Percentiles rank a stretch among this genome's conserved stretches.
phyloP scores from a whole-genome alignment of 2,113 vertebrate genomes.

The Carlito syrichta region DNA sequence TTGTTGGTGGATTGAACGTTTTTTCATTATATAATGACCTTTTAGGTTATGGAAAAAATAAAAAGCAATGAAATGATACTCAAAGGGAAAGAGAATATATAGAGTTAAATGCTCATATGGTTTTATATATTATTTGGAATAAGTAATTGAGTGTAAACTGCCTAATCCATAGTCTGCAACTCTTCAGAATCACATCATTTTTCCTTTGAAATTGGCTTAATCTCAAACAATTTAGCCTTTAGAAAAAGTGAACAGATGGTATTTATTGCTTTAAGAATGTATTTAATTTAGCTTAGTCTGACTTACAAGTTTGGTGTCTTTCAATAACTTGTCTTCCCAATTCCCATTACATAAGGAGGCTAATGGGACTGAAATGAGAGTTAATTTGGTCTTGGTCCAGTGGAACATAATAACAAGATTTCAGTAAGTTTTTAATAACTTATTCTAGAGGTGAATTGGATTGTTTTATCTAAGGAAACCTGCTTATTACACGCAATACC shows the following conservation, averaged over 20 bases:
- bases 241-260: conserved; percentile 47
- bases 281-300: conserved; percentile 2
- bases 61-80: too few species aligned
- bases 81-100: background rate
- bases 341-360: background rate
- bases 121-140: background rate
- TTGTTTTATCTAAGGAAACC: background rate
- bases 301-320: conserved; percentile 20
- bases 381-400: background rate
- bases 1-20: too few species aligned
- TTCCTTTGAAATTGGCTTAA: background rate
- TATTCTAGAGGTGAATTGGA: background rate
- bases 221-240: background rate
- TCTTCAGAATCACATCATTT: background rate
- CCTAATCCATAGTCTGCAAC: background rate
- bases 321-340: background rate
- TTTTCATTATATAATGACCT: too few species aligned
- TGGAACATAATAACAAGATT: background rate
- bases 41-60: too few species aligned
- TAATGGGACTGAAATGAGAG: background rate
- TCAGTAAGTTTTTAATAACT: background rate
- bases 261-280: conserved; percentile 36
- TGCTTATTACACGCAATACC: background rate
- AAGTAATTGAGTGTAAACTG: background rate
- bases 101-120: background rate